A percentile compares a stretch with the other conserved stretches of the same genome.
phyloP scores from a whole-genome alignment of 2,113 vertebrate species.

The Nothoprocta perdicaria region DNA sequence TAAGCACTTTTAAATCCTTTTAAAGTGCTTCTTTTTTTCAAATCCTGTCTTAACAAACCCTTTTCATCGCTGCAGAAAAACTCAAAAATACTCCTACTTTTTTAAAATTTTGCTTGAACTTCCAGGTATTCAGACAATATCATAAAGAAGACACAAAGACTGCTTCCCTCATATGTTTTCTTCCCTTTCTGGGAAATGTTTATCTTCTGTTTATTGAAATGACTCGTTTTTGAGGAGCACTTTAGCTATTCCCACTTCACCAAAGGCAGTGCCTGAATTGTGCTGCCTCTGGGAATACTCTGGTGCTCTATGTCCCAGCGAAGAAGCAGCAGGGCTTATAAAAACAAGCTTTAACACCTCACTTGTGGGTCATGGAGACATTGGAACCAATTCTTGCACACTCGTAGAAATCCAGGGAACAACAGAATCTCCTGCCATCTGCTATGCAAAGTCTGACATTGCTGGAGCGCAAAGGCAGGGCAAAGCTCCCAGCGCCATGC shows the following conservation, averaged over 20 bases:
- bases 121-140: background rate
- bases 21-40: background rate
- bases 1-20: background rate
- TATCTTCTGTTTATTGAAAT: background rate
- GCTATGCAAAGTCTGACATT: background rate
- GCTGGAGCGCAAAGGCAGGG: rapidly evolving
- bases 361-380: background rate
- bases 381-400: background rate
- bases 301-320: background rate
- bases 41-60: background rate
- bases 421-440: background rate
- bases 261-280: background rate
- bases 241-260: background rate
- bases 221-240: background rate
- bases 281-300: background rate
- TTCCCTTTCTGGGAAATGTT: background rate
- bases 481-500: rapidly evolving
- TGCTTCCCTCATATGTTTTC: background rate
- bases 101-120: background rate
- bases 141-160: background rate
- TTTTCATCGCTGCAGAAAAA: background rate
- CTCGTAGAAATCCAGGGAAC: background rate
- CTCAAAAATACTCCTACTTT: background rate
- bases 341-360: background rate
- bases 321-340: background rate